Conservation (phyloP, 2,113 vertebrate genomes). For the Scomber japonicus region DNA sequence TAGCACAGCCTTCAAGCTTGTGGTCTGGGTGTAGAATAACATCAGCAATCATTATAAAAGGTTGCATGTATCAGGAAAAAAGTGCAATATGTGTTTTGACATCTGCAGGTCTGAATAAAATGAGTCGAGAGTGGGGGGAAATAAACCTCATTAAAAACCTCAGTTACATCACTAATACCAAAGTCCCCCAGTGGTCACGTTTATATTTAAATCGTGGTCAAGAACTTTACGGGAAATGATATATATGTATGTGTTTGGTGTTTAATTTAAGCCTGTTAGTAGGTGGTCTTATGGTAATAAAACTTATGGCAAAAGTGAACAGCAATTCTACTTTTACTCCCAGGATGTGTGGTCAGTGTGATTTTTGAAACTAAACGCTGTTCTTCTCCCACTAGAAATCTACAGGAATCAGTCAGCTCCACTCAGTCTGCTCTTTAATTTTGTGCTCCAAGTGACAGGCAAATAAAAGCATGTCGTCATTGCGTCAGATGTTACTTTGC, state of each 20-base stretch:
- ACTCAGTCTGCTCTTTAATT: slow-evolving; percentile 76
- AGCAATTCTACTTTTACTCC: slow-evolving; percentile 72
- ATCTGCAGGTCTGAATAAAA: slow-evolving; percentile 71
- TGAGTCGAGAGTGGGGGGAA: slow-evolving; percentile 55
- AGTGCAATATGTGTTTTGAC: slow-evolving; percentile 70
- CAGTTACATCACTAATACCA: slow-evolving; percentile 79
- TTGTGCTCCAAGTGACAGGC: slow-evolving; percentile 70
- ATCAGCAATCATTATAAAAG: slow-evolving; percentile 74
- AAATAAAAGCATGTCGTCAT: slow-evolving; percentile 74
- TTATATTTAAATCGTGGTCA: slow-evolving; percentile 78
- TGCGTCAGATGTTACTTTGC: slow-evolving; percentile 72
- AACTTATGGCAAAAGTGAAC: slow-evolving; percentile 67
- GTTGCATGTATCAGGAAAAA: slow-evolving; percentile 72
- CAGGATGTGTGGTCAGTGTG: slow-evolving; percentile 76
- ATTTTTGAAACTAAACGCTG: slow-evolving; percentile 66
- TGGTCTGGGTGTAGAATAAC: slow-evolving; percentile 79
- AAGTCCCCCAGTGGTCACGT: slow-evolving; percentile 54
- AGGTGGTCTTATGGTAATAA: slow-evolving; percentile 82
- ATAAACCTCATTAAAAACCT: slow-evolving; percentile 73
- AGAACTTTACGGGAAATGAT: slow-evolving; percentile 71
- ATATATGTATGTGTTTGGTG: slow-evolving; percentile 53
- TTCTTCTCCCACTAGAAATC: slow-evolving; percentile 63
- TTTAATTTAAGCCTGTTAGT: slow-evolving; percentile 73
- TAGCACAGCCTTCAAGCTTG: slow-evolving; percentile 80
- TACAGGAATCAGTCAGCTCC: slow-evolving; percentile 66